Conservation (phyloP, 2,888 invertebrate species). For the Muschampia plurimacula region DNA sequence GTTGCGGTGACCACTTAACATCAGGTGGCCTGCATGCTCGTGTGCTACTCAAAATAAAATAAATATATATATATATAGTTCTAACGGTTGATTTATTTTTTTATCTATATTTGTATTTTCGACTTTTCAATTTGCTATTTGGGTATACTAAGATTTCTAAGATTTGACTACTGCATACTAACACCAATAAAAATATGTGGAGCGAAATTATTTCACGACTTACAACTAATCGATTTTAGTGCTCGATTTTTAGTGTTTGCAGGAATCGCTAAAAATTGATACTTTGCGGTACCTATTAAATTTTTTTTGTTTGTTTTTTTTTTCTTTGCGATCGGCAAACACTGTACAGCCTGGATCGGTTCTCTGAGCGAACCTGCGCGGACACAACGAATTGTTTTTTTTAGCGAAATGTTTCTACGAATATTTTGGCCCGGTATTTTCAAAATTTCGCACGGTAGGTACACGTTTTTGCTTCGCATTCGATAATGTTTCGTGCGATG, state of each 20-base stretch:
- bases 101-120: no score
- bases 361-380: constrained; percentile 34
- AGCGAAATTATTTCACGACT: no score
- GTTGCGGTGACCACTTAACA: no score
- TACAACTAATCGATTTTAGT: no score
- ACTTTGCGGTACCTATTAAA: background rate
- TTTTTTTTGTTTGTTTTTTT: background rate
- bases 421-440: background rate
- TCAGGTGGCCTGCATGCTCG: no score
- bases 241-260: background rate
- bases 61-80: no score
- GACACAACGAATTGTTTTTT: constrained; percentile 17
- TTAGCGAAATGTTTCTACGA: background rate
- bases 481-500: background rate
- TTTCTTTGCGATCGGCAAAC: background rate
- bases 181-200: no score
- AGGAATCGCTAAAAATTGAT: background rate
- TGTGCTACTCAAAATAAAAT: no score
- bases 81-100: no score
- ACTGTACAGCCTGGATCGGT: constrained; percentile 12
- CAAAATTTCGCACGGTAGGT: background rate
- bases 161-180: no score
- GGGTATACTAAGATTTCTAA: no score
- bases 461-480: background rate
- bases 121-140: no score